Evolutionary conservation across 2,888 invertebrate species (phyloP).

Genomic region (Cheilosia urbana): DNA sequence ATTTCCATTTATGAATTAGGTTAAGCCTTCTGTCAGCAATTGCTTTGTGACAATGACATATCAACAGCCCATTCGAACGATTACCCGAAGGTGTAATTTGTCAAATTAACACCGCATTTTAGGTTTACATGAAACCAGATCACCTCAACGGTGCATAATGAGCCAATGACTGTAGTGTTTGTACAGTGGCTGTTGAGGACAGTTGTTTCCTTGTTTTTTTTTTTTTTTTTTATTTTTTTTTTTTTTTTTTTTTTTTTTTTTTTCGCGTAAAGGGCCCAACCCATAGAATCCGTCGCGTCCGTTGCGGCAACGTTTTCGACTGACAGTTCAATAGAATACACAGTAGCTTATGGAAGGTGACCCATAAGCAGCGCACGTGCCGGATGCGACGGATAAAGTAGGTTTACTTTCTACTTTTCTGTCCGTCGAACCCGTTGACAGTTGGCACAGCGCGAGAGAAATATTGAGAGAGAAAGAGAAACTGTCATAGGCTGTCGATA

Average conservation of each 20-base stretch:
- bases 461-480: too few relatives aligned
- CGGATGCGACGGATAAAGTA: too few relatives aligned
- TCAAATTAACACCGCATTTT: constrained; percentile 61
- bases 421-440: too few relatives aligned
- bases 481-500: too few relatives aligned
- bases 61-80: neutral
- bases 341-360: too few relatives aligned
- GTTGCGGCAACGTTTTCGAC: too few relatives aligned
- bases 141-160: constrained; percentile 61
- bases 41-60: neutral
- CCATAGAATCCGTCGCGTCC: too few relatives aligned
- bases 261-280: neutral
- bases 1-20: neutral
- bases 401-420: too few relatives aligned
- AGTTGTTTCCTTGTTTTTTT: constrained; percentile 5
- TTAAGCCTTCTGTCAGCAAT: neutral
- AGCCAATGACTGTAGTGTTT: constrained; percentile 29
- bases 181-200: neutral
- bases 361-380: too few relatives aligned
- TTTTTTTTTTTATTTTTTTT: neutral
- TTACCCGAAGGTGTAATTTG: constrained; percentile 28
- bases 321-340: too few relatives aligned
- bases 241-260: neutral
- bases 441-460: too few relatives aligned
- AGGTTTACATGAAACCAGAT: constrained; percentile 51